Percentiles rank a stretch among this genome's conserved stretches.
Evolutionary conservation across 2,888 invertebrate species (phyloP).

Genomic region (Dendrolimus pini): DNA sequence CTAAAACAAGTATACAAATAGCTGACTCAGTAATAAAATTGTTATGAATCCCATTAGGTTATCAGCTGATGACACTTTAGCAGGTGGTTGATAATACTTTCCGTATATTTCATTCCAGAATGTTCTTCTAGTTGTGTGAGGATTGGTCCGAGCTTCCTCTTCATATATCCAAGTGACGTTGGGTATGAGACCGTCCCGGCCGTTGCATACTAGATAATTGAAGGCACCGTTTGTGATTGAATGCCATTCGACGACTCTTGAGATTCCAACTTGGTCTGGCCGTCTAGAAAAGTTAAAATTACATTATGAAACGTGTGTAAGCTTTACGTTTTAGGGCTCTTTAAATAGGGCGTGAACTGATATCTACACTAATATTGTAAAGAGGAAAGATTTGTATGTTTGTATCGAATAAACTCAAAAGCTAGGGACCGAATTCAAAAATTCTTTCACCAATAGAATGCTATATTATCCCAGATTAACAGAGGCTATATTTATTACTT

Average conservation of each 20-base stretch:
- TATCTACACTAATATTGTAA: too few relatives aligned
- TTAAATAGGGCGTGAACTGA: too few relatives aligned
- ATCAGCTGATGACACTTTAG: slow-evolving; percentile 21
- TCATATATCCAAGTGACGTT: slow-evolving; percentile 10
- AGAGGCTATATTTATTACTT: too few relatives aligned
- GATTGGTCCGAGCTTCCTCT: slow-evolving; percentile 27
- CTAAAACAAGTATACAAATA: slow-evolving; percentile 25
- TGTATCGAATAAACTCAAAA: too few relatives aligned
- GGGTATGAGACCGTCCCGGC: slow-evolving; percentile 15
- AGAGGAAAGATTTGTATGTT: too few relatives aligned
- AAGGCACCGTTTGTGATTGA: slow-evolving; percentile 19
- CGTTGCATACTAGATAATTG: slow-evolving; percentile 29
- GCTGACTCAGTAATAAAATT: slow-evolving; percentile 21
- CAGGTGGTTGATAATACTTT: slow-evolving; percentile 33
- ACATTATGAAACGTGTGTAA: neutral
- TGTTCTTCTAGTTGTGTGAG: slow-evolving; percentile 31
- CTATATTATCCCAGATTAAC: too few relatives aligned
- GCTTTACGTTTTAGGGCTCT: too few relatives aligned
- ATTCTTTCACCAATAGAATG: too few relatives aligned
- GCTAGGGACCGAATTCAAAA: too few relatives aligned
- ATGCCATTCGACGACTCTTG: slow-evolving; percentile 19
- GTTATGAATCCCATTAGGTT: slow-evolving; percentile 17
- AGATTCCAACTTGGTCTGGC: slow-evolving; percentile 3
- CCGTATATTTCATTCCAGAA: slow-evolving; percentile 37
- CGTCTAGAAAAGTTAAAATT: slow-evolving; percentile 11